Evolutionary conservation across 2,113 vertebrate species (phyloP).

Genomic region (Sphaerodactylus townsendi): DNA sequence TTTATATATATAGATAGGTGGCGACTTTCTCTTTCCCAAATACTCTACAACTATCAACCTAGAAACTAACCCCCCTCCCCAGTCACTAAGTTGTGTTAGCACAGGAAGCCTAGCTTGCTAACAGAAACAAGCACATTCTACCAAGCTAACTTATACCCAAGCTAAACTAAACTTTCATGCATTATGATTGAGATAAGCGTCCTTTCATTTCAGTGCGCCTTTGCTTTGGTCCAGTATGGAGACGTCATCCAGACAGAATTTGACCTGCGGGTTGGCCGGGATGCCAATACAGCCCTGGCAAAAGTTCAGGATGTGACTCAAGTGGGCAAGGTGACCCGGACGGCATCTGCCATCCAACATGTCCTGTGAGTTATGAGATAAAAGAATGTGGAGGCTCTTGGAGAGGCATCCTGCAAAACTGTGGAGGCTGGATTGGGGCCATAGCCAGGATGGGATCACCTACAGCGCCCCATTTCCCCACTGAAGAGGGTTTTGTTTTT

Average conservation of each 20-base stretch:
- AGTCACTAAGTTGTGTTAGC: too few species aligned
- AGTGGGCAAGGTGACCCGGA: slow-evolving; percentile 62
- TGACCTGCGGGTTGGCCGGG: slow-evolving; percentile 64
- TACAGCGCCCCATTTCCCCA: too few species aligned
- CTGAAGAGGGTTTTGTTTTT: too few species aligned
- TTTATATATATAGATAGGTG: too few species aligned
- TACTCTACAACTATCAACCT: too few species aligned
- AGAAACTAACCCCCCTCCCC: too few species aligned
- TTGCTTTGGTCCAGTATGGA: slow-evolving; percentile 80
- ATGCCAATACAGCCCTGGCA: slow-evolving; percentile 49
- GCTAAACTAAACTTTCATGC: too few species aligned
- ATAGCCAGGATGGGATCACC: not conserved
- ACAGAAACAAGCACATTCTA: too few species aligned
- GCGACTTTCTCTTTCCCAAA: too few species aligned
- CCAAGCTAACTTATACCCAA: too few species aligned
- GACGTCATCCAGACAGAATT: slow-evolving; percentile 70
- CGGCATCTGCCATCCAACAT: slow-evolving; percentile 81
- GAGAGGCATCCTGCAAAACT: not conserved
- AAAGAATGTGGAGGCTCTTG: not conserved
- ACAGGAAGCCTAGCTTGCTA: too few species aligned
- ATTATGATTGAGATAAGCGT: not conserved
- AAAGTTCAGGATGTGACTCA: slow-evolving; percentile 71
- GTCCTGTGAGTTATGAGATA: slow-evolving; percentile 75
- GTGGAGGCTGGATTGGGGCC: not conserved
- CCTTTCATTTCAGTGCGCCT: slow-evolving; percentile 69